These are phyloP conservation scores for Aradophagus sp. DNA, from an alignment of 1,140 invertebrate species.

Conservation along the genomic window DNA sequence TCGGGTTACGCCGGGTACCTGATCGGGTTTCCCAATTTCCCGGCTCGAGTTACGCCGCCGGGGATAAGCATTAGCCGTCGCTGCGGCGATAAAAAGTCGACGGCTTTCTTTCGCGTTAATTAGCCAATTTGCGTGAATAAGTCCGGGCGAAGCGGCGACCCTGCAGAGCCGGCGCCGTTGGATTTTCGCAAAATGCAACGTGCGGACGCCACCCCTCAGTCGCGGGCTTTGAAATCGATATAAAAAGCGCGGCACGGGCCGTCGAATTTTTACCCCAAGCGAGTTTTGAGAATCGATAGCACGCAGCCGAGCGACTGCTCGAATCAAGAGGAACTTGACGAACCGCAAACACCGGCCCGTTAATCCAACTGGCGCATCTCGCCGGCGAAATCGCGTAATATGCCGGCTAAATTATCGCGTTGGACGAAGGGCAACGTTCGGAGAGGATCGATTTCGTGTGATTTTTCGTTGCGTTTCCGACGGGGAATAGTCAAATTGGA, in stretches of 20 bases:
- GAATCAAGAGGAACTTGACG: conserved; percentile 41
- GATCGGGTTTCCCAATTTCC: conserved; percentile 42
- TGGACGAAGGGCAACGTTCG: no score
- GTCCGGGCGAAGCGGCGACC: not conserved
- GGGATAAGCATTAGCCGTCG: conserved; percentile 16
- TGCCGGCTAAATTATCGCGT: conserved; percentile 22
- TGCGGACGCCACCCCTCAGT: conserved; percentile 18
- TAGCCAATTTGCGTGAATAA: conserved; percentile 47
- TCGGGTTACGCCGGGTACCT: conserved; percentile 16
- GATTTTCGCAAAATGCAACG: conserved; percentile 42
- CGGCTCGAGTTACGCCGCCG: not conserved
- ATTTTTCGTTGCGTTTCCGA: no score
- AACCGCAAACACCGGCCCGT: conserved; percentile 30
- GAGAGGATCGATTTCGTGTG: no score
- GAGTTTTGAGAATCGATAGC: conserved; percentile 49
- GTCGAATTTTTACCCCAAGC: conserved; percentile 48
- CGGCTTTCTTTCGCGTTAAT: conserved; percentile 47
- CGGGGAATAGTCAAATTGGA: no score
- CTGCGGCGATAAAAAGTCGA: conserved; percentile 25
- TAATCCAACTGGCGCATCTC: conserved; percentile 28
- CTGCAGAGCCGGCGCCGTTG: conserved; percentile 31
- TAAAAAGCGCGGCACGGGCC: conserved; percentile 33
- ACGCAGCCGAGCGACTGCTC: conserved; percentile 20
- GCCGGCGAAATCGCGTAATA: conserved; percentile 17
- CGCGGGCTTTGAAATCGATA: conserved; percentile 47